Evolutionary conservation across 2,888 invertebrate species (phyloP), one percentile per base, ranked within the genome.

Genomic region (Electrophaes corylata): DNA sequence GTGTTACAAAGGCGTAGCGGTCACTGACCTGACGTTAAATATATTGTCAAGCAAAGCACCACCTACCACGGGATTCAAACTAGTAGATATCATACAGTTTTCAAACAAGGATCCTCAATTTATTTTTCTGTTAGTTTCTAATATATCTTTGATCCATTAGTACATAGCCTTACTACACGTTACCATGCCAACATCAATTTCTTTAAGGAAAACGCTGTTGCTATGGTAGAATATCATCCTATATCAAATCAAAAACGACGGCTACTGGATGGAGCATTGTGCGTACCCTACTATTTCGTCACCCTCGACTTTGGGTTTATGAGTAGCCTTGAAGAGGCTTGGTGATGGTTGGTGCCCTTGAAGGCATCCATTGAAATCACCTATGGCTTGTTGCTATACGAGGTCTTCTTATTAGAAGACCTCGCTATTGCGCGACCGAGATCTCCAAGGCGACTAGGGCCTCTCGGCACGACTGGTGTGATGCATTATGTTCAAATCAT

Each of bases 321-420:
- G 14, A 26, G 12, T 16, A 29, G 31, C 56, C 49, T 56, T 49
- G 56, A 43, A 16, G 19, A 40, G 35, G 43, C 47, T 39, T 29
- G n/a, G 35, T 31, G 48, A 11, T n/a, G 39, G 20, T 10, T n/a
- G 43, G 2, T 47, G 49, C 10, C 58, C 58, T 54, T 53, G 58
- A 20, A 43, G 46, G 6, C 12, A 41, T 41, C 40, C 12, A 47
- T 48, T 48, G 19, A 37, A 37, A 12, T 2, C 26, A 40, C 39
- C 11, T 49, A 31, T 29, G 45, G 14, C 53, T 53, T 40, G 58
- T 59, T 59, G 58, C 58, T 54, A 54, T 4, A n/a, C n/a, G n/a
- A n/a, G n/a, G n/a, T n/a, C n/a, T n/a, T n/a, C n/a, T n/a, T n/a
- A n/a, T n/a, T n/a, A n/a, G n/a, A n/a, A n/a, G n/a, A n/a, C n/a